Evolutionary conservation across 2,888 invertebrate species (phyloP), one percentile per base, ranked within the genome.

Genomic region (Hypolimnas misippus): DNA sequence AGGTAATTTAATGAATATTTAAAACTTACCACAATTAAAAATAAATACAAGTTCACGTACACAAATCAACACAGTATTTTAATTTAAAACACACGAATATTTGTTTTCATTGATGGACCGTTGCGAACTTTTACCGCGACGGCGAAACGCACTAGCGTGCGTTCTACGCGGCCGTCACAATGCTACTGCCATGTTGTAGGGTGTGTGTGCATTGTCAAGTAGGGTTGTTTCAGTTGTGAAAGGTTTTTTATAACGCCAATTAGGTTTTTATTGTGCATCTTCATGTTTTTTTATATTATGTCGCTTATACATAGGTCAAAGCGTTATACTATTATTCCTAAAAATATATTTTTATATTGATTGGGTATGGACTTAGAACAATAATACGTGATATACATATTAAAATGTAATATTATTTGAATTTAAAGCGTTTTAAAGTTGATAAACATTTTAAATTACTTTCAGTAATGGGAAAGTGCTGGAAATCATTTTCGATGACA

Each of bases 51-150:
- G 44, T 40, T 31, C 57, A 59, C 59, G 31, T 16, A 8, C 56
- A 56, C 53, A 49, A 16, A 29, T 29, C 19, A 17, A 38, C 35
- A 56, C 33, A 49, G 17, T 16, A 44, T 63, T 40, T 14, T 63
- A 17, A 42, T 40, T 10, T 29, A n/a, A 49, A 40, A 49, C n/a
- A 44, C 52, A 62, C 14, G 35, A 57, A 16, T 21, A 44, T 44
- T 10, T 31, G 44, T 38, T 46, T 57, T 57, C 63, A 57, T 51
- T 12, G 21, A 31, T 35, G 31, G 55, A 10, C 19, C 6, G 12
- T 1, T 12, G 19, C 63, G 54, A 66, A 66, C 63, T 66, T 66
- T 66, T 42, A 33, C 19, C 56, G 53, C 42, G 29, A 50, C 12
- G 21, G 50, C 31, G 21, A n/a, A 50, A 35, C 25, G 38, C 25